A percentile compares a stretch with the other conserved stretches of the same genome.
phyloP scores from a whole-genome alignment of 1,140 invertebrate species.

The Acyrthosiphon pisum region DNA sequence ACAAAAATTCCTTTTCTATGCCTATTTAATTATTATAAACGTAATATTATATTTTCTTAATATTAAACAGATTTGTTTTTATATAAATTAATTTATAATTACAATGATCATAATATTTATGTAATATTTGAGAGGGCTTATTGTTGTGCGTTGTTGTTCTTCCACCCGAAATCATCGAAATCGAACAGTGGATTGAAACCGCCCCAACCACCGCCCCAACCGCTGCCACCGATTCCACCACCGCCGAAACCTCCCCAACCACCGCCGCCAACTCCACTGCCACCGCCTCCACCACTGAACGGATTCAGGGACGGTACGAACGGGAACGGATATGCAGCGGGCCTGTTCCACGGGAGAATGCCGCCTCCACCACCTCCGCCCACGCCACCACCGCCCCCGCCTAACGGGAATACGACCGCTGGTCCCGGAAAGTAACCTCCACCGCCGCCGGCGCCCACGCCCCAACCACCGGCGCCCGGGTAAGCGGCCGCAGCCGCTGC shows the following conservation, averaged over 20 bases:
- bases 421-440: neutral
- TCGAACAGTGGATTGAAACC: slow-evolving; percentile 15
- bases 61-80: neutral
- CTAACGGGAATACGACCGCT: neutral
- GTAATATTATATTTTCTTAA: neutral
- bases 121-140: neutral
- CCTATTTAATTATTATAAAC: no score
- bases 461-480: neutral
- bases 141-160: neutral
- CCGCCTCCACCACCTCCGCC: neutral
- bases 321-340: neutral
- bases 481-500: neutral
- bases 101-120: neutral
- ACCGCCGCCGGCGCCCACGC: neutral
- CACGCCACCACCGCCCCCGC: neutral
- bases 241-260: neutral
- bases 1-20: no score
- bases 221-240: neutral
- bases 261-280: neutral
- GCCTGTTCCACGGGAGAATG: neutral
- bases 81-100: neutral
- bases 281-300: neutral
- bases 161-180: slow-evolving; percentile 29
- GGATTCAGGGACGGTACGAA: neutral
- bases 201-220: neutral